These are phyloP conservation scores for Micronisus gabar DNA, from an alignment of 2,113 vertebrate species.

Conservation along the genomic window DNA sequence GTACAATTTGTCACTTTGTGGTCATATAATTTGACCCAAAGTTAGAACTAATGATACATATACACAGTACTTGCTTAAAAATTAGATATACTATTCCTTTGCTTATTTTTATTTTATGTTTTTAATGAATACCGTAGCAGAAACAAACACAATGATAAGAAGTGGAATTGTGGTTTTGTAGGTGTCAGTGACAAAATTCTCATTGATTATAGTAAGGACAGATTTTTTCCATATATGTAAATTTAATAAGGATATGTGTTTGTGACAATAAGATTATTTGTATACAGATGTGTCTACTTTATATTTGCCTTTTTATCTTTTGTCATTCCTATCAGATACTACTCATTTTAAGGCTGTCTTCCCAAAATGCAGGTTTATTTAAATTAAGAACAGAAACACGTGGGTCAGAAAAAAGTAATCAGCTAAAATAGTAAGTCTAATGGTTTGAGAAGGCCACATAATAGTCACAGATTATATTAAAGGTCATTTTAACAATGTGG, in stretches of 20 bases:
- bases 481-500: neutral
- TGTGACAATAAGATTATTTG: neutral
- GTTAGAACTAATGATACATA: neutral
- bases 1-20: neutral
- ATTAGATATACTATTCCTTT: neutral
- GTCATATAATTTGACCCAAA: neutral
- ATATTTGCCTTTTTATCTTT: neutral
- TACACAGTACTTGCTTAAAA: neutral
- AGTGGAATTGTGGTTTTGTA: neutral
- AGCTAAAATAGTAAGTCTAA: neutral
- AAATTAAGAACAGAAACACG: neutral
- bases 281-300: neutral
- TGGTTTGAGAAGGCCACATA: neutral
- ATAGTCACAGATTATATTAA: neutral
- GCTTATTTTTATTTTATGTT: neutral
- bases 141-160: neutral
- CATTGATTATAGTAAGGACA: neutral
- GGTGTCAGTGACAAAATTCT: neutral
- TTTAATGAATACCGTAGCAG: neutral
- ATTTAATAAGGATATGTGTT: neutral
- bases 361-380: neutral
- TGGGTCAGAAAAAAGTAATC: neutral
- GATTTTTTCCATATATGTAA: neutral
- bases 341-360: neutral
- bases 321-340: neutral